Conservation (phyloP, 1,140 invertebrate genomes). For the Meloidogyne chitwoodi region DNA sequence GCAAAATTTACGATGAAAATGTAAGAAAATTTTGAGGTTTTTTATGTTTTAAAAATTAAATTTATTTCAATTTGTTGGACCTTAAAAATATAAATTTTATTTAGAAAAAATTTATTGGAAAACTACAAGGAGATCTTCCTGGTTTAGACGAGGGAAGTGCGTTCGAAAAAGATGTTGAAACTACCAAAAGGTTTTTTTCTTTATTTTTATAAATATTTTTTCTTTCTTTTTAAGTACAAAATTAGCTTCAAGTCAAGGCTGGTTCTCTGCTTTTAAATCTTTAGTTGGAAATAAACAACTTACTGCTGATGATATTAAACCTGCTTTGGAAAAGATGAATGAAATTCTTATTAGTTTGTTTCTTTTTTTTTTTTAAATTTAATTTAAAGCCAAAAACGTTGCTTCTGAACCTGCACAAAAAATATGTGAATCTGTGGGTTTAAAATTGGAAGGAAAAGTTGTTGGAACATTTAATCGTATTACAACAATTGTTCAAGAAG, state of each 20-base stretch:
- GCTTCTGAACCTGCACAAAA: slow-evolving; percentile 89
- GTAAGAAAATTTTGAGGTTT: slow-evolving; percentile 26
- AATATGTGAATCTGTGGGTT: slow-evolving; percentile 86
- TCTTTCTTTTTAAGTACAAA: slow-evolving; percentile 1
- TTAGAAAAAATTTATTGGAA: slow-evolving; percentile 50
- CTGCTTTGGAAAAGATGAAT: slow-evolving; percentile 85
- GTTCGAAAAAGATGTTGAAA: slow-evolving; percentile 27
- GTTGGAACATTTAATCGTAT: slow-evolving; percentile 62
- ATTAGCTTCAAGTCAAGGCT: slow-evolving; percentile 1
- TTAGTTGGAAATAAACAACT: slow-evolving; percentile 60
- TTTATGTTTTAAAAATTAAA: not conserved
- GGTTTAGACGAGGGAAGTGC: slow-evolving; percentile 46
- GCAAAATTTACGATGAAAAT: slow-evolving; percentile 38
- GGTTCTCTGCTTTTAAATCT: slow-evolving; percentile 59
- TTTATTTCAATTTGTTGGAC: no score
- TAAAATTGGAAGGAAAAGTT: slow-evolving; percentile 87
- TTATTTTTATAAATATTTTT: not conserved
- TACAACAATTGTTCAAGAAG: slow-evolving; percentile 84
- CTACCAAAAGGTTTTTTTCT: not conserved
- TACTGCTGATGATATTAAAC: slow-evolving; percentile 69
- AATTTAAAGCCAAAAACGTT: slow-evolving; percentile 79
- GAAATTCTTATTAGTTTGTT: slow-evolving; percentile 80
- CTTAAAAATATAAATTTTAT: no score
- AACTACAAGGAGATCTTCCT: slow-evolving; percentile 44
- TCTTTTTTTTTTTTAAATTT: slow-evolving; percentile 8